Evolutionary conservation across 2,888 invertebrate species (phyloP).

Genomic region (Drosophila algonquin): DNA sequence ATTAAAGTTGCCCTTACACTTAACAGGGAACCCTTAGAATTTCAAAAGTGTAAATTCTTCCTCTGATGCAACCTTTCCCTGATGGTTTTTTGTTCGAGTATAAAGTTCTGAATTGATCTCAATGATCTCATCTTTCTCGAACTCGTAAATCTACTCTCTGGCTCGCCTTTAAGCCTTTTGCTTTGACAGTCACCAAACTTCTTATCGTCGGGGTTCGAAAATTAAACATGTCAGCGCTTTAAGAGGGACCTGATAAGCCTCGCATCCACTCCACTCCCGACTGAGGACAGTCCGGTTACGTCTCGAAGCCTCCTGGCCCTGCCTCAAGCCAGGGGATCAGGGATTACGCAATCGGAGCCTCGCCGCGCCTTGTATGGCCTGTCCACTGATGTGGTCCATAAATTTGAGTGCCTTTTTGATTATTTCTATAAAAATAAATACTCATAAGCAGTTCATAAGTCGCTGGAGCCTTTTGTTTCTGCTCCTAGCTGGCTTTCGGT

Average conservation of each 20-base stretch:
- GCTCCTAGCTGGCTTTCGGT: conserved; percentile 14
- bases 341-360: conserved; percentile 39
- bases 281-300: not conserved
- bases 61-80: too few species aligned
- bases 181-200: conserved; percentile 50
- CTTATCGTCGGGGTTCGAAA: conserved; percentile 66
- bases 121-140: too few species aligned
- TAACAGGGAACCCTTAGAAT: too few species aligned
- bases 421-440: conserved; percentile 77
- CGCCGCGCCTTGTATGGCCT: conserved; percentile 45
- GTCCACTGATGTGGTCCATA: conserved; percentile 50
- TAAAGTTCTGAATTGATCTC: too few species aligned
- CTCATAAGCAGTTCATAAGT: conserved; percentile 78
- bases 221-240: conserved; percentile 79
- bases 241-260: conserved; percentile 45
- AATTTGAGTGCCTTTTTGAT: conserved; percentile 73
- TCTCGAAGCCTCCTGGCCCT: conserved; percentile 4
- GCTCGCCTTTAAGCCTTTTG: conserved; percentile 33
- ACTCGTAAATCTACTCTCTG: conserved; percentile 42
- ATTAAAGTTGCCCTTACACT: not conserved
- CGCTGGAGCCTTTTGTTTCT: conserved; percentile 53
- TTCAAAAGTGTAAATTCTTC: too few species aligned
- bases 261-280: not conserved
- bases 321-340: not conserved
- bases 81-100: too few species aligned